A percentile compares a stretch with the other conserved stretches of the same genome.
Conservation (phyloP, 2,797 vertebrate genomes). For the Eulemur albifrons region DNA sequence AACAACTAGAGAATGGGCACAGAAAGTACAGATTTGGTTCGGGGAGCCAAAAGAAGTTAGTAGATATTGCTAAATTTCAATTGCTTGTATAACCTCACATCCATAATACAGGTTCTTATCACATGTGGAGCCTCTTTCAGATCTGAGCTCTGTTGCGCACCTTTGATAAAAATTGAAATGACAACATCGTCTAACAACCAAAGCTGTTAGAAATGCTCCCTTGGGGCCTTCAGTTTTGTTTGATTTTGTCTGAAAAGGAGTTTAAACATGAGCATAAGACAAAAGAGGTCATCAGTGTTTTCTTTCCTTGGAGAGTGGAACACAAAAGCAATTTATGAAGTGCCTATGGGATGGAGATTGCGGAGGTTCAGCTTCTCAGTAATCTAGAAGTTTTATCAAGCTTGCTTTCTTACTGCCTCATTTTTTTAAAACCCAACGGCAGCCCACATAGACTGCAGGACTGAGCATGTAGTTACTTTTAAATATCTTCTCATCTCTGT, state of each 20-base stretch:
- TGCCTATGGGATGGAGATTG: neutral
- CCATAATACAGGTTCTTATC: neutral
- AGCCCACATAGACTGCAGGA: neutral
- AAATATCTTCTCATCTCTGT: neutral
- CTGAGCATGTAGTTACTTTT: neutral
- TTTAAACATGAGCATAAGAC: neutral
- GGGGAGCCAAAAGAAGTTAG: neutral
- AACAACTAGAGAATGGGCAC: neutral
- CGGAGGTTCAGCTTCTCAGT: neutral
- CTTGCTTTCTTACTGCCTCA: neutral
- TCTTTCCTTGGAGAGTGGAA: neutral
- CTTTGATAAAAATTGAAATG: neutral
- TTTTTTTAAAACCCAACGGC: neutral
- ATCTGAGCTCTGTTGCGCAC: neutral
- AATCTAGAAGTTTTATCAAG: neutral
- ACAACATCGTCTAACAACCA: neutral
- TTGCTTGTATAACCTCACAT: neutral
- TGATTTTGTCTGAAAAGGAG: slow-evolving; percentile 8
- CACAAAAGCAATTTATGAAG: neutral
- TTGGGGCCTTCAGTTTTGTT: neutral
- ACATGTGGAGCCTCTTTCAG: neutral
- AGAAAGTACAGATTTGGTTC: neutral
- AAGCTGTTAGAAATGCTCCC: neutral
- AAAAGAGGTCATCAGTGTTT: neutral
- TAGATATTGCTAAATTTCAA: neutral